These are phyloP conservation scores for western clawed frog (Xenopus tropicalis) DNA, from an alignment of 2,113 vertebrate genomes.

Conservation along the genomic window DNA sequence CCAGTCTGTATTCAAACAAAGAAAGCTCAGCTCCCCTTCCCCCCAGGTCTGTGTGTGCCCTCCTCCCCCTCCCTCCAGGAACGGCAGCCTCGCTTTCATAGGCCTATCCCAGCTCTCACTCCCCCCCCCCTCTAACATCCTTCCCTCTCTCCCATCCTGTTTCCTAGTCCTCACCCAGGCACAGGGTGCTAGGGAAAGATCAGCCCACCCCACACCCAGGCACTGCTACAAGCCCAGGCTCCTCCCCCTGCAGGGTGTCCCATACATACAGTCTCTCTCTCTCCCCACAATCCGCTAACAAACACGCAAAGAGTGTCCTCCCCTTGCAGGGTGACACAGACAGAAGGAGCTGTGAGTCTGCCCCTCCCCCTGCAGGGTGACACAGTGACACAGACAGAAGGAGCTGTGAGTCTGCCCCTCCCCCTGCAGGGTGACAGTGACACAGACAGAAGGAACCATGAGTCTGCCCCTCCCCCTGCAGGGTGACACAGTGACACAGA, in stretches of 20 bases:
- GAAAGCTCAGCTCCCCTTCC: conserved; percentile 37
- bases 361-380: no score
- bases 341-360: no score
- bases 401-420: no score
- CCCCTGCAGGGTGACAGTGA: no score
- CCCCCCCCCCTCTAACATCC: conserved; percentile 1
- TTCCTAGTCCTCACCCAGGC: background rate
- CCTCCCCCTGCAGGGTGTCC: background rate
- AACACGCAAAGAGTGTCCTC: background rate
- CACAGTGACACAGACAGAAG: no score
- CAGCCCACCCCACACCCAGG: no score
- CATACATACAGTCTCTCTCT: background rate
- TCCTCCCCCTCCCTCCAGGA: conserved; percentile 25
- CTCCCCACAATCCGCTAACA: background rate
- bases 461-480: no score
- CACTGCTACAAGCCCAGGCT: no score
- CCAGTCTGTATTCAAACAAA: conserved; percentile 44
- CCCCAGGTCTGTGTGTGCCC: conserved; percentile 25
- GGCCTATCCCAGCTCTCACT: conserved; percentile 1
- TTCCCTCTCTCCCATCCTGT: conserved; percentile 5
- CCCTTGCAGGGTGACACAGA: no score
- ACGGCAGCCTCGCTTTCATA: conserved; percentile 33
- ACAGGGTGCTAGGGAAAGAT: no score
- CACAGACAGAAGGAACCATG: no score
- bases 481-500: no score